phyloP scores from a whole-genome alignment of 2,113 vertebrate species.

The Calidris pygmaea region DNA sequence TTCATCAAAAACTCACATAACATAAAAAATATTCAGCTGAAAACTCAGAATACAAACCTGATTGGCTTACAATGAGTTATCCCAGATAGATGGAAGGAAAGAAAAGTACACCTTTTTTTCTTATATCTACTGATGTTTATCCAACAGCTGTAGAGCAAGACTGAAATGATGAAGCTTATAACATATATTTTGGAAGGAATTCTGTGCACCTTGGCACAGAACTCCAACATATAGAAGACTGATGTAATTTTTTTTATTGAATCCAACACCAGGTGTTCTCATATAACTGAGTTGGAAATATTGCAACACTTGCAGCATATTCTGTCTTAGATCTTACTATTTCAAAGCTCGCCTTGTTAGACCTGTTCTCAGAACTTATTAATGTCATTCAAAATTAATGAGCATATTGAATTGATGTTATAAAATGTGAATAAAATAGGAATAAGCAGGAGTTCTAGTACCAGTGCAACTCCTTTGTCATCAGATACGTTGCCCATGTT shows the following conservation, averaged over 20 bases:
- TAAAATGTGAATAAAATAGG: conserved; percentile 18
- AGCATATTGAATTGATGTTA: neutral
- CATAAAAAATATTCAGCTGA: neutral
- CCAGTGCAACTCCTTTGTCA: neutral
- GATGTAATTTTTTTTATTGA: neutral
- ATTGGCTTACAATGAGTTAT: neutral
- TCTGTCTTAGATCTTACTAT: conserved; percentile 1
- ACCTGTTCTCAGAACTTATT: conserved; percentile 18
- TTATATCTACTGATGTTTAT: neutral
- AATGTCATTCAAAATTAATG: conserved; percentile 49
- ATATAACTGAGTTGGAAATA: conserved; percentile 17
- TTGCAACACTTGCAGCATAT: neutral
- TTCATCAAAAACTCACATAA: neutral
- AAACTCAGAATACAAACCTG: neutral
- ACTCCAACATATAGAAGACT: neutral
- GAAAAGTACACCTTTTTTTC: neutral
- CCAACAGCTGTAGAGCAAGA: neutral
- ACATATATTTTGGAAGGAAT: neutral
- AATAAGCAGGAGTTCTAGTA: neutral
- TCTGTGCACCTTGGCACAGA: neutral
- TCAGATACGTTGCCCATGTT: neutral
- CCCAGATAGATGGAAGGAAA: neutral
- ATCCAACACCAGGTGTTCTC: neutral
- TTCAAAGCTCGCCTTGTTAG: conserved; percentile 23
- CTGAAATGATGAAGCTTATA: neutral